Percentiles rank a stretch among this genome's conserved stretches.
These are phyloP conservation scores for Opisthocomus hoazin DNA, from an alignment of 2,113 vertebrate genomes.

Conservation along the genomic window DNA sequence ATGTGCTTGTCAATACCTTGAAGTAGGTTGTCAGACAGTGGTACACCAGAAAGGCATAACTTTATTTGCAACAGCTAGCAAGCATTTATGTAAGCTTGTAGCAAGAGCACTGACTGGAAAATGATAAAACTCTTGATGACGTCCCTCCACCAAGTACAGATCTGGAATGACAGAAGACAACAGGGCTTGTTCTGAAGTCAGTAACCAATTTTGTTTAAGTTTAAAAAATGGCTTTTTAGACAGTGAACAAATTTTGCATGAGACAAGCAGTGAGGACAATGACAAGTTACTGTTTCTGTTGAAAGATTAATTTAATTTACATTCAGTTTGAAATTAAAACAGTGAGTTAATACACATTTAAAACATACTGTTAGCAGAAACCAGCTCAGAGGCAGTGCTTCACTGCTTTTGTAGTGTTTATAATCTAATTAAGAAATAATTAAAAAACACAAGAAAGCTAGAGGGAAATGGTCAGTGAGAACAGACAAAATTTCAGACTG, in stretches of 20 bases:
- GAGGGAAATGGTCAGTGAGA: not conserved
- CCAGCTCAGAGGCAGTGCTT: not conserved
- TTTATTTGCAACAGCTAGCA: not conserved
- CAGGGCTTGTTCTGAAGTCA: not conserved
- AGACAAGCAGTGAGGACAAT: not conserved
- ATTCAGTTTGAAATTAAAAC: not conserved
- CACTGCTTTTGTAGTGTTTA: not conserved
- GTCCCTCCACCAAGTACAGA: not conserved
- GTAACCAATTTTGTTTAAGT: not conserved
- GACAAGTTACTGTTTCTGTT: not conserved
- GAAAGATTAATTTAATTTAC: not conserved
- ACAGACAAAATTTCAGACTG: not conserved
- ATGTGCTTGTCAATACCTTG: not conserved
- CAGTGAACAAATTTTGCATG: not conserved
- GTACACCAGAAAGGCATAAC: not conserved
- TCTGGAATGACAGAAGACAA: not conserved
- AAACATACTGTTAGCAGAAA: not conserved
- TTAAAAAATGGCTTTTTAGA: not conserved
- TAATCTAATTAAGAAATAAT: conserved; percentile 34
- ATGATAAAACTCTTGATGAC: not conserved
- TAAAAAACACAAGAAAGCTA: not conserved
- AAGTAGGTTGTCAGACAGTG: not conserved
- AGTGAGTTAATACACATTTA: not conserved
- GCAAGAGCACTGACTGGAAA: not conserved
- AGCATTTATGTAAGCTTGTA: not conserved